Conservation (phyloP, 1,140 invertebrate genomes). For the Drosophila serrata region DNA sequence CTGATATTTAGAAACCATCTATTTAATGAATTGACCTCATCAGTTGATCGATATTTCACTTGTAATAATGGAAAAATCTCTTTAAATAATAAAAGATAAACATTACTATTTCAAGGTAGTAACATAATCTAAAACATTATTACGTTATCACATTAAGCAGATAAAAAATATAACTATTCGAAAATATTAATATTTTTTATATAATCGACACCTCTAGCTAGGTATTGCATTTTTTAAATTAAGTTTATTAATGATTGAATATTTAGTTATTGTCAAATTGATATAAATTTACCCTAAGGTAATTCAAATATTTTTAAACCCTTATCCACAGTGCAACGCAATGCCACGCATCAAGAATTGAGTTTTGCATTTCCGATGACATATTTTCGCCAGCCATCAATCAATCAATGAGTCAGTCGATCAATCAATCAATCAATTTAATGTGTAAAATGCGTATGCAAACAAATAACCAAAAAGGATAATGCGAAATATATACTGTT, state of each 20-base stretch:
- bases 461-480: conserved; percentile 24
- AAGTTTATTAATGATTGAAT: no score
- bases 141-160: background rate
- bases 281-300: no score
- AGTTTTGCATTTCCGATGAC: conserved; percentile 39
- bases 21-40: background rate
- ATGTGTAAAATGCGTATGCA: conserved; percentile 21
- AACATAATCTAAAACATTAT: background rate
- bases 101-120: background rate
- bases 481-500: conserved; percentile 1
- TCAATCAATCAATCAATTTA: conserved; percentile 37
- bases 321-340: conserved; percentile 23
- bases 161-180: no score
- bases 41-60: background rate
- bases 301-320: no score
- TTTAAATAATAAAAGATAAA: background rate
- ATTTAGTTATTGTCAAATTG: no score
- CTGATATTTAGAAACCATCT: background rate
- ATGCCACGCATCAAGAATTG: conserved; percentile 23
- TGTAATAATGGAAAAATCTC: background rate
- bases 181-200: no score
- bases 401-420: conserved; percentile 31
- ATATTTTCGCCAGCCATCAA: conserved; percentile 39
- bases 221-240: no score
- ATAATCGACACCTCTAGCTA: no score